Conservation (phyloP, 2,113 vertebrate genomes). For the Synodontis membranacea region DNA sequence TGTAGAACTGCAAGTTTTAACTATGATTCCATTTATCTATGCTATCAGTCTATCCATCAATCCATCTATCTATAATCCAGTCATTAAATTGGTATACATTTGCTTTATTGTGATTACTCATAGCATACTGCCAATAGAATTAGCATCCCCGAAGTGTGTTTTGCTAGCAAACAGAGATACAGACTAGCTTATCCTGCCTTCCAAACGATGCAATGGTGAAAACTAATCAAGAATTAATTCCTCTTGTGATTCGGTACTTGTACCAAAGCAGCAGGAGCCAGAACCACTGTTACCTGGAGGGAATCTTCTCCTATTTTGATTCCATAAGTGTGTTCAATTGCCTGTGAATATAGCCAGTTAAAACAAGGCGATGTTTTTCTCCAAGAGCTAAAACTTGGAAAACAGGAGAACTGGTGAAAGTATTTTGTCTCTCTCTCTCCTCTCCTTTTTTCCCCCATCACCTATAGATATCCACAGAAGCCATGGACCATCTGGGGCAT, state of each 20-base stretch:
- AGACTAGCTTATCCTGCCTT: background rate
- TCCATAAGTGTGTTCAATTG: slow-evolving; percentile 27
- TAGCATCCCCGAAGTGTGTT: background rate
- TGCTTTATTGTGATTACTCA: background rate
- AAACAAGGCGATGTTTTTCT: background rate
- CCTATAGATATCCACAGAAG: slow-evolving; percentile 41
- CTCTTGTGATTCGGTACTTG: background rate
- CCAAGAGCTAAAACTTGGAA: background rate
- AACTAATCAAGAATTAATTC: slow-evolving; percentile 10
- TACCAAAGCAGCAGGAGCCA: background rate
- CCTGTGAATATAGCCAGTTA: slow-evolving; percentile 23
- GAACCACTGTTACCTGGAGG: background rate
- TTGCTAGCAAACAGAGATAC: background rate
- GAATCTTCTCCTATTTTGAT: background rate
- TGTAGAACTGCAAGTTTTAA: background rate
- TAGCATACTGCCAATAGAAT: background rate
- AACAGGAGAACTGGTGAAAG: slow-evolving; percentile 37
- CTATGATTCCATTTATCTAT: background rate
- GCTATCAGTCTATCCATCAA: too few relatives aligned
- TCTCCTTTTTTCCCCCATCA: slow-evolving; percentile 6
- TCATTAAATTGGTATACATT: background rate
- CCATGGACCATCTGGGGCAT: background rate
- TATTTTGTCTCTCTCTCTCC: background rate
- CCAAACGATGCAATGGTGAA: background rate
- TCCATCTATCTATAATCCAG: too few relatives aligned